Conservation (phyloP, 1,140 invertebrate species). For the Drosophila setifemur region DNA sequence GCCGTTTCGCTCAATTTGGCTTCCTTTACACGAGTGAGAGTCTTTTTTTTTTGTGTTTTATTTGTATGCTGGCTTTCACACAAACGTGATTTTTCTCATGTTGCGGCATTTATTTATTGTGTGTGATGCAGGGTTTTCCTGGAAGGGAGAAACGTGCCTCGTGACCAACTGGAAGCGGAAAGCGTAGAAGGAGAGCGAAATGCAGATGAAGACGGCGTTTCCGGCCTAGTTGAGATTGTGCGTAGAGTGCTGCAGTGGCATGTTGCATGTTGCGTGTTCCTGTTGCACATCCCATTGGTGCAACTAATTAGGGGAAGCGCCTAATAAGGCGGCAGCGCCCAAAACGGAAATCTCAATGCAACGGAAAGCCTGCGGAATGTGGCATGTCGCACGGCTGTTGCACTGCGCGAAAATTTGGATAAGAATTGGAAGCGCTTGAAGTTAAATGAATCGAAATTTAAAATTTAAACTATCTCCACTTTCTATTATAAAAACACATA, state of each 20-base stretch:
- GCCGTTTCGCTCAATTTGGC: not conserved
- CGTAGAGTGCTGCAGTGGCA: not conserved
- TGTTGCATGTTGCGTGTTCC: slow-evolving; percentile 7
- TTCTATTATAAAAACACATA: not conserved
- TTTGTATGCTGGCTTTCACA: slow-evolving; percentile 22
- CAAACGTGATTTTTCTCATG: slow-evolving; percentile 70
- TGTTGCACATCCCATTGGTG: slow-evolving; percentile 34
- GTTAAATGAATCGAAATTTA: not conserved
- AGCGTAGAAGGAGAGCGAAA: not conserved
- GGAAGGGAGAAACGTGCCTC: slow-evolving; percentile 7
- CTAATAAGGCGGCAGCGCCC: slow-evolving; percentile 54
- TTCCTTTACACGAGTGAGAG: not conserved
- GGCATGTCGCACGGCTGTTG: slow-evolving; percentile 2
- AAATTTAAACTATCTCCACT: not conserved
- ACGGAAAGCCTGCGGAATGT: slow-evolving; percentile 45
- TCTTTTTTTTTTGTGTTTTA: not conserved
- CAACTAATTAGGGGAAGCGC: slow-evolving; percentile 62
- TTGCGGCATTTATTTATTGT: slow-evolving; percentile 62
- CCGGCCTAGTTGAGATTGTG: not conserved
- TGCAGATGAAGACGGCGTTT: slow-evolving; percentile 1
- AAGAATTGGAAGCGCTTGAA: not conserved
- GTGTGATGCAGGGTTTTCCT: not conserved
- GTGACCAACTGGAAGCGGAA: slow-evolving; percentile 14
- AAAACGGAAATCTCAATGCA: slow-evolving; percentile 51
- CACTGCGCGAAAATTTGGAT: not conserved